phyloP scores from a whole-genome alignment of 2,113 vertebrate genomes.

The Piliocolobus tephrosceles region DNA sequence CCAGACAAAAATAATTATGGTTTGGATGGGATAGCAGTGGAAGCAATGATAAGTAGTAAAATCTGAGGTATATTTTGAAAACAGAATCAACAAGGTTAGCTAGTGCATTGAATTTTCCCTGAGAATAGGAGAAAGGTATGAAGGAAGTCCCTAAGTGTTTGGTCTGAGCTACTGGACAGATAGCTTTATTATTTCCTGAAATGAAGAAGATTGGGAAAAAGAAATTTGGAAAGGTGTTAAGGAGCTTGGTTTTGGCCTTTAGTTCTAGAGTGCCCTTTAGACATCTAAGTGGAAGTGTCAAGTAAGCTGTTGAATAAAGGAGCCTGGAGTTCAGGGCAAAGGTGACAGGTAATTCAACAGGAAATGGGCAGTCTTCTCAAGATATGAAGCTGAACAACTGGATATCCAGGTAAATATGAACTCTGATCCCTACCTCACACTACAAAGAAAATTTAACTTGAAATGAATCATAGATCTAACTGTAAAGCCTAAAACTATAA shows the following conservation, averaged over 20 bases:
- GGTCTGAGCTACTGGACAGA: neutral
- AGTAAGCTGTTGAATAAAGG: neutral
- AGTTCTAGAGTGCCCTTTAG: neutral
- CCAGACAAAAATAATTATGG: neutral
- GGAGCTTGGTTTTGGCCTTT: neutral
- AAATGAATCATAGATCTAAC: neutral
- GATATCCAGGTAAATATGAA: neutral
- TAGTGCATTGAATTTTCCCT: neutral
- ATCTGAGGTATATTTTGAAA: constrained; percentile 13
- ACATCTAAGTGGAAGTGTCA: neutral
- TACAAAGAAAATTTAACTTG: neutral
- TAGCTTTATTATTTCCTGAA: neutral
- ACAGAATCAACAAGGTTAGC: neutral
- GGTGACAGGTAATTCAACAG: neutral
- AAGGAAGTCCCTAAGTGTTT: neutral
- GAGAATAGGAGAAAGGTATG: neutral
- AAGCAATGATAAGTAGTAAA: neutral
- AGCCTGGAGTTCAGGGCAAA: neutral
- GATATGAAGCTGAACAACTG: neutral
- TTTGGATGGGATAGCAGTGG: neutral
- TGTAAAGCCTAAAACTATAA: neutral
- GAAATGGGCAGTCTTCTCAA: neutral
- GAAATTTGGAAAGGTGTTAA: neutral
- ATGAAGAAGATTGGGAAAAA: neutral
- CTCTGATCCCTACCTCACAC: neutral